Percentiles rank a stretch among this genome's conserved stretches.
phyloP scores from a whole-genome alignment of 1,140 invertebrate genomes.

The Arctopsyche grandis region DNA sequence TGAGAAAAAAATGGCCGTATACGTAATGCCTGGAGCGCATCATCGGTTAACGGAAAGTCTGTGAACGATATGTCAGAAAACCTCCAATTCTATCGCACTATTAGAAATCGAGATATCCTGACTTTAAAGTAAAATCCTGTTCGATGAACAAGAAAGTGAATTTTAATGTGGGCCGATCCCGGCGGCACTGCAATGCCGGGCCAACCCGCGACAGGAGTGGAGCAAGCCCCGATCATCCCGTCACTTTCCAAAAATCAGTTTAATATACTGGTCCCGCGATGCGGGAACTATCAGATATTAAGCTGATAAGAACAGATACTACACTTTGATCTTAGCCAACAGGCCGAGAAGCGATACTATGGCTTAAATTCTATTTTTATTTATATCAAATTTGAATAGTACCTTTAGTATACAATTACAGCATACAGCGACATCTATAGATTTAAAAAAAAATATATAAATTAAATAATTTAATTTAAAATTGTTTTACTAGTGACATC shows the following conservation, averaged over 20 bases:
- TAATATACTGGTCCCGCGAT: conserved; percentile 68
- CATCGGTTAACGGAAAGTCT: too few relatives aligned
- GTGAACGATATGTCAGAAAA: too few relatives aligned
- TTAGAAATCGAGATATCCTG: too few relatives aligned
- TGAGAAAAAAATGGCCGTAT: too few relatives aligned
- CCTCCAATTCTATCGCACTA: too few relatives aligned
- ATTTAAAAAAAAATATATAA: conserved; percentile 7
- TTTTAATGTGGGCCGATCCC: conserved; percentile 51
- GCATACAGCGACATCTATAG: background rate
- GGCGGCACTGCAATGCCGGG: conserved; percentile 70
- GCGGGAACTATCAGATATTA: conserved; percentile 70
- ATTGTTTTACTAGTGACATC: too few relatives aligned
- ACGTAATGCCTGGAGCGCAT: too few relatives aligned
- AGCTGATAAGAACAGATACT: conserved; percentile 72
- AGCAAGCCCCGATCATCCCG: conserved; percentile 66
- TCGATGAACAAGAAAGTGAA: too few relatives aligned
- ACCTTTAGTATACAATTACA: background rate
- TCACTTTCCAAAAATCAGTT: conserved; percentile 71
- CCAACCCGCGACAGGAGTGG: conserved; percentile 68
- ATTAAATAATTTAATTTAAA: background rate
- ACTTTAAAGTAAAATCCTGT: too few relatives aligned
- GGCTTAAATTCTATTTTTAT: background rate
- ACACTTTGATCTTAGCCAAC: conserved; percentile 66
- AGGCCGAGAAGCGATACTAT: conserved; percentile 64
- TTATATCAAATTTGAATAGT: background rate